Evolutionary conservation across 1,140 invertebrate species (phyloP), one percentile per base, ranked within the genome.

Genomic region (Leptonema lineaticorne): DNA sequence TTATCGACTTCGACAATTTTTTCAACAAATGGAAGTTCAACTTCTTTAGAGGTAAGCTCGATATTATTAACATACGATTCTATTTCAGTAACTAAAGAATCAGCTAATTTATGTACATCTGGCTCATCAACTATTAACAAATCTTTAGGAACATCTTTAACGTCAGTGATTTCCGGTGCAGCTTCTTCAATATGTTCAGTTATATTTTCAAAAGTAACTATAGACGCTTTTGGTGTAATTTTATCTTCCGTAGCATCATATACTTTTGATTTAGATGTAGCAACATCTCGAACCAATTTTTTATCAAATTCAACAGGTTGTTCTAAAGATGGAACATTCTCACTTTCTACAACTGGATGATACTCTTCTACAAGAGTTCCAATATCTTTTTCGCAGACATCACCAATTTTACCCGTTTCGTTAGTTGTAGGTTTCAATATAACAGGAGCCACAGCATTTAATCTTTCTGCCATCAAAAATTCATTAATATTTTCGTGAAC

Each of bases 381-480:
- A 46, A 20, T 29, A 9, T 41, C 11, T 58, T 37, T 24, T 27
- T 58, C 14, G 0, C 8, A 27, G 4, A 26, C 27, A 3, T n/a
- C 20, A 59, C 24, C 20, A 41, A 56, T 5, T 26, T 28, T 30
- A 60, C n/a, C n/a, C 2, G 24, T 33, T 60, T 30, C 16, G 16
- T 24, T 33, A 16, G 59, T 41, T 41, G 24, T 20, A 45, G 11
- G 1, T 58, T 58, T 58, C 29, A 28, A 8, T 29, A 22, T 6
- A 45, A 58, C 16, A 28, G 30, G 56, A 28, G 6, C 26, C 11
- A 9, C n/a, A 24, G 50, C 46, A 69, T 69, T 69, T 48, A 37
- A 67, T 73, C 71, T 73, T 62, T 73, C 71, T 29, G 65, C 62
- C 27, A 59, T n/a, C 28, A 73, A 66, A 67, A 73, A 73, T 28